Conservation (phyloP, 2,888 invertebrate species). For the Drosophila nr. perissopoda region DNA sequence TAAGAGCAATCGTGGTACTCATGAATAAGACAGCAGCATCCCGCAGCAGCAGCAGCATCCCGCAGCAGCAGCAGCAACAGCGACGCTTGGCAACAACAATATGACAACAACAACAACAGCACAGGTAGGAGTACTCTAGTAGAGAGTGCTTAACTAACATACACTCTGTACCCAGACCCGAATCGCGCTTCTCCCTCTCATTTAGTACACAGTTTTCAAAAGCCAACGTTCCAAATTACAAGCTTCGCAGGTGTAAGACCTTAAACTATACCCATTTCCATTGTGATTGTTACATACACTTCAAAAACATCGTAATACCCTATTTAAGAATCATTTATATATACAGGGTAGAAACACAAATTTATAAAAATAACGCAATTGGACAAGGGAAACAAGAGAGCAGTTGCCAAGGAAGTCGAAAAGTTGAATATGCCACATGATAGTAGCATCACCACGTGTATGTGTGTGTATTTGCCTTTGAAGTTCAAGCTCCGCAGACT, state of each 20-base stretch:
- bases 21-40: slow-evolving; percentile 56
- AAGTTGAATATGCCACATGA: slow-evolving; percentile 39
- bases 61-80: slow-evolving; percentile 35
- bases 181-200: neutral
- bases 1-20: slow-evolving; percentile 40
- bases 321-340: neutral
- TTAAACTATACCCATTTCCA: neutral
- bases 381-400: slow-evolving; percentile 36
- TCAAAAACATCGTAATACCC: neutral
- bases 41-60: slow-evolving; percentile 37
- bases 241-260: neutral
- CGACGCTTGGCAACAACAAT: slow-evolving; percentile 53
- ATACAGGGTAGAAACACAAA: slow-evolving; percentile 5
- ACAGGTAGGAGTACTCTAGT: slow-evolving; percentile 2
- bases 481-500: slow-evolving; percentile 39
- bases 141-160: neutral
- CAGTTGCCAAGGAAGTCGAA: slow-evolving; percentile 52
- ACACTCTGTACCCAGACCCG: neutral
- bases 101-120: slow-evolving; percentile 24
- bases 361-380: slow-evolving; percentile 12
- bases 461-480: slow-evolving; percentile 13
- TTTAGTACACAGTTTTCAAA: neutral
- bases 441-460: slow-evolving; percentile 16
- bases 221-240: neutral
- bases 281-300: neutral